A percentile compares a stretch with the other conserved stretches of the same genome.
Evolutionary conservation across 2,113 vertebrate genomes (phyloP).

Genomic region (Onychostruthus taczanowskii): DNA sequence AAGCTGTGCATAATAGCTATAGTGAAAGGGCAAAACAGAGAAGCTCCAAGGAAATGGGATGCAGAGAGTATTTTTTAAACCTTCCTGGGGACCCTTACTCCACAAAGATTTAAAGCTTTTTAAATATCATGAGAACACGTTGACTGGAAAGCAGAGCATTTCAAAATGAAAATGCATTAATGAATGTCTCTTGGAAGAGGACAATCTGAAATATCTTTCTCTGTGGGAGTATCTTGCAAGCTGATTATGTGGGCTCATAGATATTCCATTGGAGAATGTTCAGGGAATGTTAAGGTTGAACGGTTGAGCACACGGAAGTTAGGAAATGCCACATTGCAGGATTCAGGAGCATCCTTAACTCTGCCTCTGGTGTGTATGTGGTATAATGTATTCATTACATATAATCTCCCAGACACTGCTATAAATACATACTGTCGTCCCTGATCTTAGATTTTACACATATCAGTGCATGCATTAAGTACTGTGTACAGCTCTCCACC

Average conservation of each 20-base stretch:
- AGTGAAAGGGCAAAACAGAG: slow-evolving; percentile 19
- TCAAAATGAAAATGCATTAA: slow-evolving; percentile 58
- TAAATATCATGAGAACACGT: neutral
- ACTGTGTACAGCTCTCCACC: neutral
- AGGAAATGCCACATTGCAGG: neutral
- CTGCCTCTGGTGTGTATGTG: neutral
- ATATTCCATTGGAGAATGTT: neutral
- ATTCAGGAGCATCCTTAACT: slow-evolving; percentile 4
- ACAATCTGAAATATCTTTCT: slow-evolving; percentile 50
- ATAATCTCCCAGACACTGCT: slow-evolving; percentile 35
- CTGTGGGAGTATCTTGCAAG: slow-evolving; percentile 51
- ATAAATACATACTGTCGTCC: slow-evolving; percentile 14
- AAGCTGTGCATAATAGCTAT: slow-evolving; percentile 34
- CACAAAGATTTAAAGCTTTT: slow-evolving; percentile 45
- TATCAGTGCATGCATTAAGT: slow-evolving; percentile 7
- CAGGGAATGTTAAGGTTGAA: slow-evolving; percentile 42
- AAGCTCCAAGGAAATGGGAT: slow-evolving; percentile 10
- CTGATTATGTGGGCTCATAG: slow-evolving; percentile 49
- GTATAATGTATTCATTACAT: slow-evolving; percentile 24
- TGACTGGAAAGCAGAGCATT: slow-evolving; percentile 38
- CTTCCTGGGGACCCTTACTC: slow-evolving; percentile 1
- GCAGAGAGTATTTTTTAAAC: slow-evolving; percentile 28
- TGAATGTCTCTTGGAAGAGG: slow-evolving; percentile 47
- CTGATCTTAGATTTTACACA: slow-evolving; percentile 23
- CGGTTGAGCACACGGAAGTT: neutral